Conservation (phyloP, 1,140 invertebrate species). For the Aphidius ervi region DNA sequence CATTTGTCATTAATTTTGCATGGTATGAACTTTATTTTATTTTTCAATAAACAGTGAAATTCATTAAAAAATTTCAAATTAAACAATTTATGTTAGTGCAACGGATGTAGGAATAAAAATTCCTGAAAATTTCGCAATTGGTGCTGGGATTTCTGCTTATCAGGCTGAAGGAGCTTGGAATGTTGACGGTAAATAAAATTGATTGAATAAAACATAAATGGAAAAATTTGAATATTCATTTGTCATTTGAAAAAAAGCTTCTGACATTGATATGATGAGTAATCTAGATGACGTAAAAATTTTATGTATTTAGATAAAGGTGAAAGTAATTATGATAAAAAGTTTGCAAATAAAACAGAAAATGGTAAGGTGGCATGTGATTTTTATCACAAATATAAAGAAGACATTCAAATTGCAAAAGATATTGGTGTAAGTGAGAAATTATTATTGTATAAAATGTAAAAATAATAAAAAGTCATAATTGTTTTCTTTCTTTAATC, state of each 20-base stretch:
- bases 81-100: no score
- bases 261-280: no score
- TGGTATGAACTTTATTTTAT: no score
- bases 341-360: constrained; percentile 36
- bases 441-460: background rate
- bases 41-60: no score
- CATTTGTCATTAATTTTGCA: no score
- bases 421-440: constrained; percentile 45
- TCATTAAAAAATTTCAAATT: no score
- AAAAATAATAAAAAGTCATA: background rate
- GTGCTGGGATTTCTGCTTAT: constrained; percentile 56
- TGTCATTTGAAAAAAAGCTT: no score
- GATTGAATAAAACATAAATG: no score
- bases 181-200: constrained; percentile 52
- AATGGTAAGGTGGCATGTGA: constrained; percentile 56
- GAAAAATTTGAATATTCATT: no score
- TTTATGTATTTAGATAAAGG: no score
- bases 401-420: constrained; percentile 51
- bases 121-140: constrained; percentile 28
- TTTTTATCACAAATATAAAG: constrained; percentile 52
- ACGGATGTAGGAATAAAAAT: background rate
- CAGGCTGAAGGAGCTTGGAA: constrained; percentile 72
- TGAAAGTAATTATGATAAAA: no score
- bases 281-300: no score
- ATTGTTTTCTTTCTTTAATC: background rate